phyloP scores from a whole-genome alignment of 2,113 vertebrate genomes.

The Aramus guarauna region DNA sequence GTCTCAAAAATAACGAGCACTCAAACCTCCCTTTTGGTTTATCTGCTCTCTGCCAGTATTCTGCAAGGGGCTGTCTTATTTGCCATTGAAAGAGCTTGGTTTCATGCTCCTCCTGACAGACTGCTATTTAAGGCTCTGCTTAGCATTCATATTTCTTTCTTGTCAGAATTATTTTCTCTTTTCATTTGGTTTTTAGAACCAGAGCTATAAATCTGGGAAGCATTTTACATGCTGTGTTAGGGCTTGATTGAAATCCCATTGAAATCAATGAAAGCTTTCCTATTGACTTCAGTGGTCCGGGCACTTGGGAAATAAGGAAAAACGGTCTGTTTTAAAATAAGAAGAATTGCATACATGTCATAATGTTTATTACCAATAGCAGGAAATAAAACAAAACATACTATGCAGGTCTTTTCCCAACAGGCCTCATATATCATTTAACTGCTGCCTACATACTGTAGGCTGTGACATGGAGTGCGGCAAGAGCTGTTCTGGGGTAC shows the following conservation, averaged over 20 bases:
- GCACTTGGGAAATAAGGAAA: not conserved
- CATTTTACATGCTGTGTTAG: not conserved
- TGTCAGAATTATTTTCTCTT: not conserved
- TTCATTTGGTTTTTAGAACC: not conserved
- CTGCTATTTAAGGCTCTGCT: not conserved
- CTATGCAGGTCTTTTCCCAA: not conserved
- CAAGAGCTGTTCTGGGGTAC: not conserved
- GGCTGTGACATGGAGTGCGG: not conserved
- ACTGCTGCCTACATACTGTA: not conserved
- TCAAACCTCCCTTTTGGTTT: not conserved
- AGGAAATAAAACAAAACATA: not conserved
- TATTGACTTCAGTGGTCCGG: not conserved
- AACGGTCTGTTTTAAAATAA: not conserved
- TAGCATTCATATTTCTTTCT: not conserved
- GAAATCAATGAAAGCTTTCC: not conserved
- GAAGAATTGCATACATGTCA: not conserved
- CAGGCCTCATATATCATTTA: not conserved
- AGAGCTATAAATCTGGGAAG: conserved; percentile 10
- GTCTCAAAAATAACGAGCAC: not conserved
- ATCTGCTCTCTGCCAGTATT: not conserved
- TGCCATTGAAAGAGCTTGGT: not conserved
- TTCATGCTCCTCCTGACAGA: not conserved
- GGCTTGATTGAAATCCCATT: not conserved
- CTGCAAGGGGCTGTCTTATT: not conserved
- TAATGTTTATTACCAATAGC: not conserved